These are phyloP conservation scores for Dendrocincla tyrannina DNA, from an alignment of 2,797 vertebrate species.

Conservation along the genomic window DNA sequence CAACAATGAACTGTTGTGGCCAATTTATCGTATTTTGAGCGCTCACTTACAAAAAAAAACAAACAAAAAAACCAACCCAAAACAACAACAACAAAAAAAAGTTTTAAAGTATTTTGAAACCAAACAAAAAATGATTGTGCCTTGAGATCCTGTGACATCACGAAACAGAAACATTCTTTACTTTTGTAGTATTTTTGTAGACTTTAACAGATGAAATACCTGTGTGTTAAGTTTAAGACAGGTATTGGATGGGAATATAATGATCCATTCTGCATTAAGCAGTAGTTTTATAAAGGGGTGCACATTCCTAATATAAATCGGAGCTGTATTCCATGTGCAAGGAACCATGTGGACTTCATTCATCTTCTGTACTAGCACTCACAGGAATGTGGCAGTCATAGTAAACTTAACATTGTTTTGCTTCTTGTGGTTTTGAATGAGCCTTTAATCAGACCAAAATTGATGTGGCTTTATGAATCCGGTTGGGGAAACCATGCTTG, in stretches of 20 bases:
- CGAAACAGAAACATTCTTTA: not conserved
- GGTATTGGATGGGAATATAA: not conserved
- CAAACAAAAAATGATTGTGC: not conserved
- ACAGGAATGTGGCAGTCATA: constrained; percentile 15
- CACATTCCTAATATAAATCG: constrained; percentile 1
- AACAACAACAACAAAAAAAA: not conserved
- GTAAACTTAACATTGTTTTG: constrained; percentile 58
- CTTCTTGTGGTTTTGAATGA: constrained; percentile 62
- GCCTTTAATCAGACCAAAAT: constrained; percentile 69
- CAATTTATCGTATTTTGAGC: not conserved
- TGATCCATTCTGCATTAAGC: not conserved
- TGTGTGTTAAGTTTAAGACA: not conserved
- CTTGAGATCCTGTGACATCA: not conserved
- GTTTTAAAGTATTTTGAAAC: not conserved
- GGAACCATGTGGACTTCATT: constrained; percentile 59
- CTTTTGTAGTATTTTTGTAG: not conserved
- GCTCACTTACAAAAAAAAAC: not conserved
- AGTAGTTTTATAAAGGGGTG: not conserved
- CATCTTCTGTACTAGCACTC: constrained; percentile 37
- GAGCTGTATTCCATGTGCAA: not conserved
- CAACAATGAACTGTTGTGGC: not conserved
- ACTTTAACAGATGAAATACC: not conserved
- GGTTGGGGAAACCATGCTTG: constrained; percentile 20
- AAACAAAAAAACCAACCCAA: not conserved
- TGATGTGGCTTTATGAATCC: constrained; percentile 60